phyloP scores from a whole-genome alignment of 1,140 invertebrate species.

The Drepana arcuata region DNA sequence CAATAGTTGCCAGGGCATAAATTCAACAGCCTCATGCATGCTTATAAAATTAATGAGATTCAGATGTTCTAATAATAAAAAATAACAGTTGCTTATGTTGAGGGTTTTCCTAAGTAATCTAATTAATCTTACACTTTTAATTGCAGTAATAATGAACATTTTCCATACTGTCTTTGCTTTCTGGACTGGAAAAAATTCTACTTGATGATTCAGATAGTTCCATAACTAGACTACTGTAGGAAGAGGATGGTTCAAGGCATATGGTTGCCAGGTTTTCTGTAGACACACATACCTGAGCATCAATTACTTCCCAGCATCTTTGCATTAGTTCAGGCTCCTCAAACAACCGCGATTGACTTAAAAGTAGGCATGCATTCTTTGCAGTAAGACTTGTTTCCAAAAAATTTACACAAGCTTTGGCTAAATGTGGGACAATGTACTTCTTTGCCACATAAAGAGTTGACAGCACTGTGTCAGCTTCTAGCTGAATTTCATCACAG shows the following conservation, averaged over 20 bases:
- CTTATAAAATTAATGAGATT: too few species aligned
- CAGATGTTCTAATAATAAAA: too few species aligned
- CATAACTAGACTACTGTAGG: constrained; percentile 56
- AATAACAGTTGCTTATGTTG: too few species aligned
- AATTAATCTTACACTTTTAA: too few species aligned
- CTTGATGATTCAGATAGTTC: constrained; percentile 55
- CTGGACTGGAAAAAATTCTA: constrained; percentile 50
- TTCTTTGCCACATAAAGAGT: constrained; percentile 94
- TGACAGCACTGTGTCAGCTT: constrained; percentile 91
- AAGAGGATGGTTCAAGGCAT: constrained; percentile 52
- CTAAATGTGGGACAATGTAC: constrained; percentile 93
- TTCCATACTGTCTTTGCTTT: constrained; percentile 46
- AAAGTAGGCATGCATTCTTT: constrained; percentile 91
- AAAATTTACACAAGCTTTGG: constrained; percentile 91
- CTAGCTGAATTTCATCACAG: constrained; percentile 94
- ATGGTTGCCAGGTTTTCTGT: constrained; percentile 54
- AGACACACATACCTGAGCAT: constrained; percentile 82
- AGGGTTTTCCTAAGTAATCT: too few species aligned
- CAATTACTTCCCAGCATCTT: constrained; percentile 95
- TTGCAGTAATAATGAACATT: constrained; percentile 37
- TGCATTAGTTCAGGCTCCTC: constrained; percentile 95
- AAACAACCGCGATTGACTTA: constrained; percentile 92
- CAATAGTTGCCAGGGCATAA: too few species aligned
- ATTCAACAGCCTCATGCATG: too few species aligned
- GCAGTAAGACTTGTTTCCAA: constrained; percentile 93